Percentiles rank a stretch among this genome's conserved stretches.
phyloP scores from a whole-genome alignment of 2,113 vertebrate species.

The Corythaixoides concolor region DNA sequence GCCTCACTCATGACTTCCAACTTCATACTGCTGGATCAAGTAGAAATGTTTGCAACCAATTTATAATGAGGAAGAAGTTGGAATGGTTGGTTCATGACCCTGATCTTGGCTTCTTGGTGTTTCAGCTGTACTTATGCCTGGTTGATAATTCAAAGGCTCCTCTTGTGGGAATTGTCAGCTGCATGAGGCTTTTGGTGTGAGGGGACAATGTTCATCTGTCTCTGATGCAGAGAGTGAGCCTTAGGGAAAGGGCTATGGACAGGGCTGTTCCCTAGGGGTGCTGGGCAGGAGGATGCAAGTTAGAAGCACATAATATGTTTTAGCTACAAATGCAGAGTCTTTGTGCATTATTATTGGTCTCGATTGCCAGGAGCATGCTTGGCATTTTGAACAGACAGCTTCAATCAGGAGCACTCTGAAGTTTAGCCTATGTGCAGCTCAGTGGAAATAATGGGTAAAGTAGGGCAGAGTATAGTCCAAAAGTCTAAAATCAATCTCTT shows the following conservation, averaged over 20 bases:
- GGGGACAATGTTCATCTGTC: not conserved
- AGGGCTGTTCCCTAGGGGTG: not conserved
- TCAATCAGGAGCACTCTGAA: not conserved
- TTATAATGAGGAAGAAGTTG: not conserved
- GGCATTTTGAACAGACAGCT: not conserved
- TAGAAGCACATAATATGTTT: not conserved
- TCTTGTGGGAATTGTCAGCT: not conserved
- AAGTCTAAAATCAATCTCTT: not conserved
- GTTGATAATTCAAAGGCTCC: not conserved
- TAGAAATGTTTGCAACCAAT: not conserved
- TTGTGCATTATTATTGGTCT: not conserved
- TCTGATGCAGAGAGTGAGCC: not conserved
- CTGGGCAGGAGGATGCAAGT: not conserved
- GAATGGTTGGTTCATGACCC: not conserved
- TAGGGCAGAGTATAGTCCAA: not conserved
- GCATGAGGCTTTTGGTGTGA: not conserved
- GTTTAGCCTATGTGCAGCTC: not conserved
- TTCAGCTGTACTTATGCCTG: not conserved
- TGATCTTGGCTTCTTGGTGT: not conserved
- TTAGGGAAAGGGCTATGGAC: not conserved
- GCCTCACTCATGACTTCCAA: not conserved
- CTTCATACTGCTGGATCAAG: not conserved
- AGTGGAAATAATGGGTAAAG: not conserved
- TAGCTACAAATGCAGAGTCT: not conserved
- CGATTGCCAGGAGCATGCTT: not conserved